Evolutionary conservation across 2,113 vertebrate species (phyloP), one percentile per base, ranked within the genome.

Genomic region (Micromys minutus): DNA sequence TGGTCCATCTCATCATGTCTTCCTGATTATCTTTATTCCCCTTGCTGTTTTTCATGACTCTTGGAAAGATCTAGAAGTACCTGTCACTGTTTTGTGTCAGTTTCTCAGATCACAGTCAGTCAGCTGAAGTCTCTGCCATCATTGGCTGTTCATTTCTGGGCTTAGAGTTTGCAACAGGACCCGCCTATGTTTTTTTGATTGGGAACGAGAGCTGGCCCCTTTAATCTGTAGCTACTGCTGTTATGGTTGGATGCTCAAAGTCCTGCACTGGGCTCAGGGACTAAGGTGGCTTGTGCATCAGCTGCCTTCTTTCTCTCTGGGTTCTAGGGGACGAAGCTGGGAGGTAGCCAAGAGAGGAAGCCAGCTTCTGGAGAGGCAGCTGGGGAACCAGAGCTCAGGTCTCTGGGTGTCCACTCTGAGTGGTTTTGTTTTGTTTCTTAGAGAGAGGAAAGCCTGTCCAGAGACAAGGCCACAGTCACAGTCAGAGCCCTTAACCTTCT

Each of bases 251-350:
- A 12, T 3, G 57, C 87, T 83, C 72, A 12, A 22, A 36, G 22
- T 36, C 36, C 26, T 47, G 50, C 63, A 3, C 7, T 2, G 69
- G 19, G 29, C 13, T 55, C 12, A 72, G 86, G 42, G 59, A 10
- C 52, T 63, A 3, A 7, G 3, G 52, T 0, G 63, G 29, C 24
- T n/a, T n/a, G 21, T 17, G 76, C 15, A 2, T n/a, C 5, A 3
- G 65, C 8, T 6, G 52, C 45, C 47, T 65, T 5, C 61, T 39
- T 5, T 4, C 12, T 75, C 65, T 50, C 47, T 2, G 21, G 52
- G 61, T 84, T 42, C 24, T 2, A 16, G 79, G 45, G 13, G 1
- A 69, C 59, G 36, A 36, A 84, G 59, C 45, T 47, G 39, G 12
- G 75, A 84, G 34, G 75, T 21, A 36, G 26, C 34, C 19, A 72